Conservation (phyloP, 1,140 invertebrate genomes). For the Atta colombica region DNA sequence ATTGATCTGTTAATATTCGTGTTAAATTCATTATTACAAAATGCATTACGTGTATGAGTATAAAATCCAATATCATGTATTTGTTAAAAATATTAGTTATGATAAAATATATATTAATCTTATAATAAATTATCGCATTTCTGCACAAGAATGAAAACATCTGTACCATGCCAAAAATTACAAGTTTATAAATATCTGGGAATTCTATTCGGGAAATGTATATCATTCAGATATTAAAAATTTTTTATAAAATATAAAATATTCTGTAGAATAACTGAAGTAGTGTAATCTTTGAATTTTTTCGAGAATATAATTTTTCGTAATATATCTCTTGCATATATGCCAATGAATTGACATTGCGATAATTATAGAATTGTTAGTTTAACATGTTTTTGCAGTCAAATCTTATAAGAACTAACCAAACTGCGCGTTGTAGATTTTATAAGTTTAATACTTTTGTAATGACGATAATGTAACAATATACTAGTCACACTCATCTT, state of each 20-base stretch:
- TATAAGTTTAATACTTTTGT: slow-evolving; percentile 70
- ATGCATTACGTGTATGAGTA: slow-evolving; percentile 31
- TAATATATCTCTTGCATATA: slow-evolving; percentile 25
- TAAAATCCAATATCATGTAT: slow-evolving; percentile 49
- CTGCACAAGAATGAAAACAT: slow-evolving; percentile 1
- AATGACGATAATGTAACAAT: slow-evolving; percentile 63
- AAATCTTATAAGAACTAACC: slow-evolving; percentile 51
- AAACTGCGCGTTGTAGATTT: slow-evolving; percentile 50
- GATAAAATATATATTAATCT: slow-evolving; percentile 59
- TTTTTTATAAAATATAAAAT: slow-evolving; percentile 21
- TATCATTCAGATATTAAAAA: slow-evolving; percentile 21
- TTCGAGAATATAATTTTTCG: slow-evolving; percentile 37
- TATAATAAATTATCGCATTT: slow-evolving; percentile 39
- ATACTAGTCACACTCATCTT: slow-evolving; percentile 71
- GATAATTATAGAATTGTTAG: slow-evolving; percentile 43
- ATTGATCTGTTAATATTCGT: slow-evolving; percentile 61
- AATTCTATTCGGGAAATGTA: not conserved
- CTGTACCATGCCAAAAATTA: slow-evolving; percentile 26
- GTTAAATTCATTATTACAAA: slow-evolving; percentile 62
- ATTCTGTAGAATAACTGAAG: slow-evolving; percentile 35
- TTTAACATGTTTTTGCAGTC: slow-evolving; percentile 50
- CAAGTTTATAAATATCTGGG: slow-evolving; percentile 9
- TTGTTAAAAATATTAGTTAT: slow-evolving; percentile 52
- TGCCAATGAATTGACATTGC: slow-evolving; percentile 50
- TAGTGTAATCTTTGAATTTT: slow-evolving; percentile 47